Evolutionary conservation across 2,888 invertebrate genomes (phyloP).

Genomic region (Dicyrtoma fusca): DNA sequence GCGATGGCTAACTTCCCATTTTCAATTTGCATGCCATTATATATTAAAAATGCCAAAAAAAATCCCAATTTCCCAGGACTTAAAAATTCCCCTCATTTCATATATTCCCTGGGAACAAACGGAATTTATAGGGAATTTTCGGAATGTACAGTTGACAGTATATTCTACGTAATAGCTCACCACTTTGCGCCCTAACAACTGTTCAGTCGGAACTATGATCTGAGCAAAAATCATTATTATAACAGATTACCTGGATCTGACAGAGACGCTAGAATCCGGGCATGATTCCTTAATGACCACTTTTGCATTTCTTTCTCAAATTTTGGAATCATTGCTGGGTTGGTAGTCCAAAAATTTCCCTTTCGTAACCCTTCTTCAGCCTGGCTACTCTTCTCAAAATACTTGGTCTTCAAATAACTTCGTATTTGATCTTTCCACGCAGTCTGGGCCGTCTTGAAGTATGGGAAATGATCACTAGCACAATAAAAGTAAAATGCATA

Average conservation of each 20-base stretch:
- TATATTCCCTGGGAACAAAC: too few relatives aligned
- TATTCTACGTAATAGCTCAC: too few relatives aligned
- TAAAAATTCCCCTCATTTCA: too few relatives aligned
- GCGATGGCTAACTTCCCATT: too few relatives aligned
- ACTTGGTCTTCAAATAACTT: constrained; percentile 95
- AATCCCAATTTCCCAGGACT: too few relatives aligned
- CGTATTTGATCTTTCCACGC: constrained; percentile 99
- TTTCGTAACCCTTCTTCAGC: constrained; percentile 77
- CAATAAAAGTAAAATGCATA: constrained; percentile 34
- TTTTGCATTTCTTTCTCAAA: constrained; percentile 99
- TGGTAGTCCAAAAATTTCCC: constrained; percentile 89
- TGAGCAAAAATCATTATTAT: too few relatives aligned
- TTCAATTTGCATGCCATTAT: too few relatives aligned
- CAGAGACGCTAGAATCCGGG: constrained; percentile 90
- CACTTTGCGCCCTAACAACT: too few relatives aligned
- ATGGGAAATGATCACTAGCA: constrained; percentile 93
- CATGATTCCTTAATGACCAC: constrained; percentile 94
- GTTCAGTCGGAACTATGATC: too few relatives aligned
- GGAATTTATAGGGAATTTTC: too few relatives aligned
- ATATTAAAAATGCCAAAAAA: background rate
- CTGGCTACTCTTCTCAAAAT: constrained; percentile 97
- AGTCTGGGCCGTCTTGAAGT: constrained; percentile 96
- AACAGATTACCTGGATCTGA: constrained; percentile 83
- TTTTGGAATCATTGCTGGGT: constrained; percentile 89
- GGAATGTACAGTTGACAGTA: too few relatives aligned